Evolutionary conservation across 2,888 invertebrate genomes (phyloP), one percentile per base, ranked within the genome.

Genomic region (Hedychridium roseum): DNA sequence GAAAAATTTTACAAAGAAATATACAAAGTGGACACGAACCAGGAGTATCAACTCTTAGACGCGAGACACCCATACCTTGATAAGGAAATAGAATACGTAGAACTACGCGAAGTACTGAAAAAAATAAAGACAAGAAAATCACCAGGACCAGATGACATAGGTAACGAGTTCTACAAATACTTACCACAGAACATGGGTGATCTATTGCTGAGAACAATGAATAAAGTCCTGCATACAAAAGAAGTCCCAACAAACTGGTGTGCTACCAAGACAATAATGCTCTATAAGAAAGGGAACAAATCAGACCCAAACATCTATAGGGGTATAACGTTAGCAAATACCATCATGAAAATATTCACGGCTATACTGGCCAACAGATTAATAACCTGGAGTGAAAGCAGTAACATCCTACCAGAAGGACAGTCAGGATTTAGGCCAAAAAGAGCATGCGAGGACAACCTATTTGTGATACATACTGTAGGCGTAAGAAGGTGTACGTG

Each of bases 311-410:
- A 48, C 0, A 70, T 64, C 30, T 70, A 68, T 32, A 34, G 62
- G 26, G 67, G 64, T 6, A 70, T 70, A 5, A 53, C 68, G 0
- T 36, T 71, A 1, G 49, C 62, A 6, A 70, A 71, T 38, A 44
- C 57, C 0, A 54, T 66, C 31, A 52, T 63, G 9, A 72, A 72
- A 36, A 54, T 70, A 3, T 45, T 66, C 3, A 66, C 64, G 1
- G 41, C 48, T 14, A 39, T 58, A 2, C 30, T 68, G 11, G 45
- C 58, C 3, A 30, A 35, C 3, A 34, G 67, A 18, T 32, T 64
- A 2, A 28, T 27, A 1, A 11, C 2, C 0, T 64, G 60, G 58
- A 21, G 26, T 5, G 50, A 58, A 11, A 11, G 35, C 1, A 26
- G 38, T 7, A 28, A 48, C 1, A 47, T 49, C 14, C 35, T 60